phyloP scores from a whole-genome alignment of 2,797 vertebrate genomes.

The Enteromius thamalakanensis region DNA sequence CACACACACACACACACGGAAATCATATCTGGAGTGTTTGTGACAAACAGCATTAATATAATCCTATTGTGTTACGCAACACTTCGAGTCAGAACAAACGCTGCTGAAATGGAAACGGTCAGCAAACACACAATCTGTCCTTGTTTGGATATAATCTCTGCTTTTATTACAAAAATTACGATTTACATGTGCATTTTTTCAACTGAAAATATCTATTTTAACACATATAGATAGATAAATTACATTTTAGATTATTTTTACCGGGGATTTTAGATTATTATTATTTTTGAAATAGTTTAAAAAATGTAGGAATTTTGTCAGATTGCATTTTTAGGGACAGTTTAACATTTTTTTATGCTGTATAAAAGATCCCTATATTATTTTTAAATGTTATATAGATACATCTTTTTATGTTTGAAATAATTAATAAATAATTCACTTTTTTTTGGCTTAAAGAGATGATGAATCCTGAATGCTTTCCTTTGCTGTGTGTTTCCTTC shows the following conservation, averaged over 20 bases:
- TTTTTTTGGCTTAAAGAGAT: neutral
- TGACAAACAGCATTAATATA: slow-evolving; percentile 6
- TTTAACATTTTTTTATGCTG: neutral
- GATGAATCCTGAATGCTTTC: neutral
- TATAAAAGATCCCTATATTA: neutral
- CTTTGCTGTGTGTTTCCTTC: slow-evolving; percentile 5
- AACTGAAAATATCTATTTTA: neutral
- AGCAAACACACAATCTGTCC: neutral
- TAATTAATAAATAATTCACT: too few species aligned
- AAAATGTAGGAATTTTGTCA: neutral
- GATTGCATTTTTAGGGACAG: neutral
- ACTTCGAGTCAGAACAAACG: neutral
- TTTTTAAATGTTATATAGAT: neutral
- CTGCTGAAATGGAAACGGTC: neutral
- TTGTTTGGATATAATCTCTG: neutral
- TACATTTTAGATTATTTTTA: neutral
- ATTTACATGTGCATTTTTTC: neutral
- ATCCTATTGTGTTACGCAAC: slow-evolving; percentile 33
- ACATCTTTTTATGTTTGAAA: neutral
- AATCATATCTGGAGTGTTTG: neutral
- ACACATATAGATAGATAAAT: neutral
- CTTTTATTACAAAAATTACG: neutral
- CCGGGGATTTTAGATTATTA: neutral
- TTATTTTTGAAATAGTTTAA: neutral
- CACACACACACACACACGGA: neutral